Conservation (phyloP, 2,888 invertebrate genomes). For the Drosophila melanosoma region DNA sequence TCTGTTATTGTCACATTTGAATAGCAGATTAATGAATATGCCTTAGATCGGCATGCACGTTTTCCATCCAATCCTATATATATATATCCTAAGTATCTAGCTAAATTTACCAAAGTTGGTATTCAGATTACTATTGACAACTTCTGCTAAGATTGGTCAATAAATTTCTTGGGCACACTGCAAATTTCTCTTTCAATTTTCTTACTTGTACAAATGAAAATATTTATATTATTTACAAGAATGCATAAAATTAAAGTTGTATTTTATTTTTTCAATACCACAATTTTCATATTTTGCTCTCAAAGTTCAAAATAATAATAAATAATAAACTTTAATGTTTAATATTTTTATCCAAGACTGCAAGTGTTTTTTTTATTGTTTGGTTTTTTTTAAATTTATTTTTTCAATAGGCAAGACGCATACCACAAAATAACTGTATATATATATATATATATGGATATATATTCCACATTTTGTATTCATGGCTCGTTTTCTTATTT, state of each 20-base stretch:
- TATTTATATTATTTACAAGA: background rate
- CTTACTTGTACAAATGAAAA: background rate
- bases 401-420: constrained; percentile 25
- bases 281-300: constrained; percentile 3
- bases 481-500: constrained; percentile 61
- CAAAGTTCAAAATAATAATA: background rate
- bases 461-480: constrained; percentile 57
- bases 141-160: background rate
- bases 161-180: background rate
- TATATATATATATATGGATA: background rate
- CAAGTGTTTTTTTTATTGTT: constrained; percentile 40
- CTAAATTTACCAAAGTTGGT: background rate
- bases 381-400: constrained; percentile 18
- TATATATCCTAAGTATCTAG: background rate
- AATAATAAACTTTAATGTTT: constrained; percentile 17
- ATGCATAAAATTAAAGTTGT: background rate
- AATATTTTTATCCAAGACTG: background rate
- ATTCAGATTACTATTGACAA: background rate
- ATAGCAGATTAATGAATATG: background rate
- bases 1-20: background rate
- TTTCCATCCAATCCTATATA: background rate
- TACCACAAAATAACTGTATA: constrained; percentile 2
- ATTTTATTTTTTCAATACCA: too few species aligned
- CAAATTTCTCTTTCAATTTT: background rate
- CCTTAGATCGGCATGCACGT: background rate